Percentiles rank a stretch among this genome's conserved stretches.
Evolutionary conservation across 2,113 vertebrate genomes (phyloP).

Genomic region (Larimichthys polyactis): DNA sequence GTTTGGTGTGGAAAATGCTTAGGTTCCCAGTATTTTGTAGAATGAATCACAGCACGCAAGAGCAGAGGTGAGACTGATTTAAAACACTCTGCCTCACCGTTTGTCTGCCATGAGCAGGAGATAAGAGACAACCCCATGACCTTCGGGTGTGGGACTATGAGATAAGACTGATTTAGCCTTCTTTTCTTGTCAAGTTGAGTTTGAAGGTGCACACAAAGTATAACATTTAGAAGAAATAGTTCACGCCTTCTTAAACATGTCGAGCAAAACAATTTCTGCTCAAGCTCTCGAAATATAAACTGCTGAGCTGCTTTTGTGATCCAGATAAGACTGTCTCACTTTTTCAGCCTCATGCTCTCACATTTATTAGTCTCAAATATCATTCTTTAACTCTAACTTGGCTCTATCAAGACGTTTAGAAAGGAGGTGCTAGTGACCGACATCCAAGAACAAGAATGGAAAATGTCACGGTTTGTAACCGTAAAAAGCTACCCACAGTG

Average conservation of each 20-base stretch:
- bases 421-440: too few species aligned
- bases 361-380: background rate
- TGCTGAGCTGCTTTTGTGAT: background rate
- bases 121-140: conserved; percentile 45
- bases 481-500: too few species aligned
- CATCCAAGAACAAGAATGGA: too few species aligned
- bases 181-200: background rate
- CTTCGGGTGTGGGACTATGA: background rate
- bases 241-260: background rate
- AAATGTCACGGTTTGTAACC: too few species aligned
- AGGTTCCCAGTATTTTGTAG: background rate
- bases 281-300: background rate
- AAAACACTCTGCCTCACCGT: background rate
- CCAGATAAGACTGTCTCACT: background rate
- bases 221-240: background rate
- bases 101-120: conserved; percentile 21
- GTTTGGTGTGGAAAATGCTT: too few species aligned
- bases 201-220: background rate
- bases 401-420: too few species aligned
- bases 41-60: conserved; percentile 3
- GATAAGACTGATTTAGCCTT: conserved; percentile 36
- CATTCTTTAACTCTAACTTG: background rate
- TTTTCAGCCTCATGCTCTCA: background rate
- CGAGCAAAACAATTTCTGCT: background rate
- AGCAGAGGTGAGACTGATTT: conserved; percentile 52